phyloP scores from a whole-genome alignment of 2,888 invertebrate genomes.

The Lycaena phlaeas region DNA sequence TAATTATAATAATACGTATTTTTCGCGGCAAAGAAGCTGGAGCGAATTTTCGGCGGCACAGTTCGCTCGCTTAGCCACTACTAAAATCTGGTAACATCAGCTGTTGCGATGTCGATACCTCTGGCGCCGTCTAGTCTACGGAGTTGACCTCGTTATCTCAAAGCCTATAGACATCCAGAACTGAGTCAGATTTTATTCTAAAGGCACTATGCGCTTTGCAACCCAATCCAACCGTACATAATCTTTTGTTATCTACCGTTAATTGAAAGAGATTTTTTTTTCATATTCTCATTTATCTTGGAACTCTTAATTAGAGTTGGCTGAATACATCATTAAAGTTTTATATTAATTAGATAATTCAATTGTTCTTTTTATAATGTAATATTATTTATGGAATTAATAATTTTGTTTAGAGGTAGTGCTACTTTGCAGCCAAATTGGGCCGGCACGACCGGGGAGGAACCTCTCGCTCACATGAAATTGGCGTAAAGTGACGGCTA shows the following conservation, averaged over 20 bases:
- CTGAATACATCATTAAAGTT: no score
- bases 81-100: constrained; percentile 55
- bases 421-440: no score
- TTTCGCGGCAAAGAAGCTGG: background rate
- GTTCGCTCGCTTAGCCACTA: constrained; percentile 31
- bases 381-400: no score
- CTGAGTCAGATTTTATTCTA: constrained; percentile 17
- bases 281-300: no score
- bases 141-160: constrained; percentile 54
- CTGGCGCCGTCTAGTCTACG: constrained; percentile 62
- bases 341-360: no score
- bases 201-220: constrained; percentile 8
- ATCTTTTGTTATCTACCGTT: constrained; percentile 8
- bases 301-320: no score
- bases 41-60: constrained; percentile 25
- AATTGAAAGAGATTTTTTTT: constrained; percentile 8
- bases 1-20: no score
- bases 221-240: background rate
- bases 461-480: no score
- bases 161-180: constrained; percentile 34
- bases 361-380: no score
- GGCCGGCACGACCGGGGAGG: no score
- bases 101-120: constrained; percentile 59
- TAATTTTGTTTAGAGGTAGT: no score
- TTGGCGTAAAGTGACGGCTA: no score